Conservation (phyloP, 2,888 invertebrate species). For the Stratiomys singularior region DNA sequence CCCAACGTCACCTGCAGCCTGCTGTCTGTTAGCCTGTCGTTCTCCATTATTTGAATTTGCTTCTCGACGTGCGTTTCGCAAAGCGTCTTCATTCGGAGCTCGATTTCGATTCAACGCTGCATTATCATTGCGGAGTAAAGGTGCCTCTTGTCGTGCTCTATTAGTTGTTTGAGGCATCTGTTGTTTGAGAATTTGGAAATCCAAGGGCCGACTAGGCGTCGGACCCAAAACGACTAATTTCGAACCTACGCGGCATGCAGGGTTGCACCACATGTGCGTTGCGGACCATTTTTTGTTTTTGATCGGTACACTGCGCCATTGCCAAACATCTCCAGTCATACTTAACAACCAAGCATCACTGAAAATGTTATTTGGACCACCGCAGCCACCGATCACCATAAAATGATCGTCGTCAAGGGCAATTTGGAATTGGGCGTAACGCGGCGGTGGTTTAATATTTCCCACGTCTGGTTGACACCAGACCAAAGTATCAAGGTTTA, state of each 20-base stretch:
- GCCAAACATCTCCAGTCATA: constrained; percentile 78
- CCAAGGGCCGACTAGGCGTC: constrained; percentile 63
- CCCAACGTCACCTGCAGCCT: constrained; percentile 45
- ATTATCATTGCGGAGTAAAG: constrained; percentile 30
- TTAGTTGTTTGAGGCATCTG: constrained; percentile 55
- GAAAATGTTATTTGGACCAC: constrained; percentile 85
- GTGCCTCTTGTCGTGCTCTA: constrained; percentile 48
- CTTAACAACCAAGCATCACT: constrained; percentile 91
- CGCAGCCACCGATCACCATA: constrained; percentile 87
- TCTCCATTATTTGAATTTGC: constrained; percentile 10
- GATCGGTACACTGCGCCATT: constrained; percentile 79
- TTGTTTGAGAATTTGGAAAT: constrained; percentile 65
- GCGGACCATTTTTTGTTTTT: constrained; percentile 83
- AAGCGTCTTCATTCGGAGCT: background rate
- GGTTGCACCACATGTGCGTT: constrained; percentile 92
- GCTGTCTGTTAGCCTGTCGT: constrained; percentile 16
- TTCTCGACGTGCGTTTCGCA: constrained; percentile 19
- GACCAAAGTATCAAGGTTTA: constrained; percentile 77
- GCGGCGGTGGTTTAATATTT: constrained; percentile 77
- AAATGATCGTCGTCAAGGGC: constrained; percentile 80
- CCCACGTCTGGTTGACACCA: constrained; percentile 83
- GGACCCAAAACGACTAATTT: constrained; percentile 76
- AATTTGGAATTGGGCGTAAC: constrained; percentile 95
- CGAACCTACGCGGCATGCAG: constrained; percentile 83
- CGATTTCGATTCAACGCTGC: constrained; percentile 31